phyloP scores from a whole-genome alignment of 1,140 invertebrate species.

The Tetragnatha versicolor region DNA sequence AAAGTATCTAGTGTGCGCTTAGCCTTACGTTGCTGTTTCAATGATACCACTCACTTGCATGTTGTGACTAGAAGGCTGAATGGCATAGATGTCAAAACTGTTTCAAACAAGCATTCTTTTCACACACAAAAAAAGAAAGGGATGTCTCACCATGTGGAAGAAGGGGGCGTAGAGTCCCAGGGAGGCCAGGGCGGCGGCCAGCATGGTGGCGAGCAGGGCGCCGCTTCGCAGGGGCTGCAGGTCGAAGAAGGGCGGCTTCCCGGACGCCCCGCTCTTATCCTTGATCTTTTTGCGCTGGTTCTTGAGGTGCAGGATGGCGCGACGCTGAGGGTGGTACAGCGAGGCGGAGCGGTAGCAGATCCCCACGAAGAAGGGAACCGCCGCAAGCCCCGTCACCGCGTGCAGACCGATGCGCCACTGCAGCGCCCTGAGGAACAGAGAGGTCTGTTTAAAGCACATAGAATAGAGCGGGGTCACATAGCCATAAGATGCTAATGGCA shows the following conservation, averaged over 20 bases:
- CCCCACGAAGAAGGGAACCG: slow-evolving; percentile 83
- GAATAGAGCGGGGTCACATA: no score
- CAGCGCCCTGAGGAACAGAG: slow-evolving; percentile 62
- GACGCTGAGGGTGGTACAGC: slow-evolving; percentile 85
- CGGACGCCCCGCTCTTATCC: slow-evolving; percentile 68
- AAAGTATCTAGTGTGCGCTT: no score
- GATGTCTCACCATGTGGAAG: slow-evolving; percentile 75
- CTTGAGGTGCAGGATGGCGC: slow-evolving; percentile 88
- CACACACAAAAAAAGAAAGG: no score
- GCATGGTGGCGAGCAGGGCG: slow-evolving; percentile 81
- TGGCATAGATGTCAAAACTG: no score
- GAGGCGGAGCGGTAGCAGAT: slow-evolving; percentile 89
- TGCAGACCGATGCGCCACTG: slow-evolving; percentile 88
- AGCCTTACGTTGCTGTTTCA: no score
- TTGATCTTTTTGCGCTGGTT: slow-evolving; percentile 81
- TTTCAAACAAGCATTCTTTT: no score
- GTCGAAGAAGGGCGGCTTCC: slow-evolving; percentile 83
- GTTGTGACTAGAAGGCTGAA: no score
- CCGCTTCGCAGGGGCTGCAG: slow-evolving; percentile 83
- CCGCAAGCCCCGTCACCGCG: slow-evolving; percentile 83
- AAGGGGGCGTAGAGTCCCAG: slow-evolving; percentile 88
- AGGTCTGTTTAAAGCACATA: no score
- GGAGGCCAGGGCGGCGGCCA: slow-evolving; percentile 78
- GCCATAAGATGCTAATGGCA: no score
- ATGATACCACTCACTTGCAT: no score